phyloP scores from a whole-genome alignment of 1,140 invertebrate species.

The Schlechtendalia chinensis region DNA sequence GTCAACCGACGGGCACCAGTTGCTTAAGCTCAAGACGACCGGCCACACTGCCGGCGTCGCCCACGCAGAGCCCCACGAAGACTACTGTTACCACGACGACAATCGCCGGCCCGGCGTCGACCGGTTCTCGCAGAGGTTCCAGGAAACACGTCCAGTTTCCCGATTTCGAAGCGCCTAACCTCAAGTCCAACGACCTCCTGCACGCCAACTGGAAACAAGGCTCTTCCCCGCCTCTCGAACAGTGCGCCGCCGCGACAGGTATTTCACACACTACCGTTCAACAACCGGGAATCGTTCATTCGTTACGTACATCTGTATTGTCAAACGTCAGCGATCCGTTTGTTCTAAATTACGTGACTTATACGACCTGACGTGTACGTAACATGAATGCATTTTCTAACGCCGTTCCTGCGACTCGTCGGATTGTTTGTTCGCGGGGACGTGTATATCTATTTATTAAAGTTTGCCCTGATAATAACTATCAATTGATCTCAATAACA shows the following conservation, averaged over 20 bases:
- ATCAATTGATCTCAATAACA: too few species aligned
- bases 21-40: slow-evolving; percentile 53
- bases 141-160: slow-evolving; percentile 54
- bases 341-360: too few species aligned
- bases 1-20: slow-evolving; percentile 53
- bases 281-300: too few species aligned
- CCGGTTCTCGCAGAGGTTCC: slow-evolving; percentile 26
- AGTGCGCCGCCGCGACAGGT: neutral
- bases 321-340: too few species aligned
- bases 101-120: neutral
- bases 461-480: too few species aligned
- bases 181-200: slow-evolving; percentile 38
- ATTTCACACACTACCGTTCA: too few species aligned
- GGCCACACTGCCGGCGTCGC: slow-evolving; percentile 51
- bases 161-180: slow-evolving; percentile 23
- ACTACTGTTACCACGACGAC: slow-evolving; percentile 13
- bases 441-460: too few species aligned
- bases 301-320: too few species aligned
- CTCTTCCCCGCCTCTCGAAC: slow-evolving; percentile 6
- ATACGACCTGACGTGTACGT: too few species aligned
- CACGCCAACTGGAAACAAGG: slow-evolving; percentile 51
- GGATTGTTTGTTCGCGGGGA: too few species aligned
- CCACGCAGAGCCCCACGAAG: slow-evolving; percentile 52
- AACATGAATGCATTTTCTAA: too few species aligned
- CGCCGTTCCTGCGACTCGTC: too few species aligned